Conservation (phyloP, 2,888 invertebrate species). For the Therioaphis trifolii region DNA sequence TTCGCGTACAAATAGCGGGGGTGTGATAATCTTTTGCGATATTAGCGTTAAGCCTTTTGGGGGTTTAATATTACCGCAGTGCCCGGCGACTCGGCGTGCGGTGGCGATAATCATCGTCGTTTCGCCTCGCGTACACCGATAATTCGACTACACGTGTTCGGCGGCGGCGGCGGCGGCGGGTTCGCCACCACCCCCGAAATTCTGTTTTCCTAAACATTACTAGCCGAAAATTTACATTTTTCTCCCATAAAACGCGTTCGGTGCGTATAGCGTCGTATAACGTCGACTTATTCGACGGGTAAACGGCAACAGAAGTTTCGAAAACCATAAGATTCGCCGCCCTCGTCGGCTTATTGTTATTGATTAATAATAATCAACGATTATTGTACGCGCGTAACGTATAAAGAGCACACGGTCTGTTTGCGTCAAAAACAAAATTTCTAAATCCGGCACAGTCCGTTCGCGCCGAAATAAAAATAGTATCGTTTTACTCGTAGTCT, state of each 20-base stretch:
- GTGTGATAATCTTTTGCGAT: constrained; percentile 59
- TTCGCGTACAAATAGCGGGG: constrained; percentile 40
- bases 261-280: too few species aligned
- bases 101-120: constrained; percentile 7
- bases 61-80: constrained; percentile 38
- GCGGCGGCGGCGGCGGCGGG: not conserved
- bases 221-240: not conserved
- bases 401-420: too few species aligned
- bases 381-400: too few species aligned
- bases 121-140: not conserved
- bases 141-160: constrained; percentile 40
- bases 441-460: too few species aligned
- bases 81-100: not conserved
- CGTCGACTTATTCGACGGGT: too few species aligned
- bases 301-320: too few species aligned
- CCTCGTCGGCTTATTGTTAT: too few species aligned
- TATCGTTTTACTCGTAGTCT: too few species aligned
- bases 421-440: too few species aligned
- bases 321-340: too few species aligned
- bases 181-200: not conserved
- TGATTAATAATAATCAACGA: too few species aligned
- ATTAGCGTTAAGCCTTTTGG: constrained; percentile 58
- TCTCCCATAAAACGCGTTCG: not conserved
- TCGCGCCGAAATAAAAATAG: too few species aligned
- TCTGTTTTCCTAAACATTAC: not conserved